phyloP scores from a whole-genome alignment of 2,888 invertebrate genomes.

The Orthosia incerta region DNA sequence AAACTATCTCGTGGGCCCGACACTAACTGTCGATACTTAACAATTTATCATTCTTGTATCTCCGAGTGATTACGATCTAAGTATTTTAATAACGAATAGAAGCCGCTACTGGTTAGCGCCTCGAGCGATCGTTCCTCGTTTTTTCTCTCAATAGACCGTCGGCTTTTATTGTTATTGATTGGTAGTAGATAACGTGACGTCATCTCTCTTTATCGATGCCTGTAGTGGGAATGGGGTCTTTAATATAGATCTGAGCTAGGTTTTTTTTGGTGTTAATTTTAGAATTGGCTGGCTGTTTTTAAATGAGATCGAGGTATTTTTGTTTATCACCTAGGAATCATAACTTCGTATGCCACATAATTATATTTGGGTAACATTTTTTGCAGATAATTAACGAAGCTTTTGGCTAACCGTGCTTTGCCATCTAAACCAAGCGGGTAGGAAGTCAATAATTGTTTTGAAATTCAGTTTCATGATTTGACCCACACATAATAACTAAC shows the following conservation, averaged over 20 bases:
- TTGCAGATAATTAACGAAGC: no score
- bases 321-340: no score
- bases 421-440: no score
- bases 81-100: conserved; percentile 74
- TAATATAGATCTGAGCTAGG: conserved; percentile 23
- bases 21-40: conserved; percentile 60
- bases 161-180: conserved; percentile 70
- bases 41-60: conserved; percentile 69
- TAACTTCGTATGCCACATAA: not conserved
- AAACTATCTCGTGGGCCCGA: conserved; percentile 56
- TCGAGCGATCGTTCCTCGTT: conserved; percentile 68
- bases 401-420: no score
- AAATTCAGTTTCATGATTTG: no score
- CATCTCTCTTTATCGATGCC: conserved; percentile 50
- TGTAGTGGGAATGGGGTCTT: conserved; percentile 44
- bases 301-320: not conserved
- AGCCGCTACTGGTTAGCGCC: conserved; percentile 83
- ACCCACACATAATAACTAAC: no score
- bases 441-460: no score
- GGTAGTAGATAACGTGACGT: conserved; percentile 62
- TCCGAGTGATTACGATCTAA: conserved; percentile 73
- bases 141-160: conserved; percentile 67
- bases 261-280: conserved; percentile 15
- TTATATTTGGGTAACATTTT: no score
- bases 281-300: not conserved